Evolutionary conservation across 2,797 vertebrate species (phyloP).

Genomic region (Pangasius macronema): DNA sequence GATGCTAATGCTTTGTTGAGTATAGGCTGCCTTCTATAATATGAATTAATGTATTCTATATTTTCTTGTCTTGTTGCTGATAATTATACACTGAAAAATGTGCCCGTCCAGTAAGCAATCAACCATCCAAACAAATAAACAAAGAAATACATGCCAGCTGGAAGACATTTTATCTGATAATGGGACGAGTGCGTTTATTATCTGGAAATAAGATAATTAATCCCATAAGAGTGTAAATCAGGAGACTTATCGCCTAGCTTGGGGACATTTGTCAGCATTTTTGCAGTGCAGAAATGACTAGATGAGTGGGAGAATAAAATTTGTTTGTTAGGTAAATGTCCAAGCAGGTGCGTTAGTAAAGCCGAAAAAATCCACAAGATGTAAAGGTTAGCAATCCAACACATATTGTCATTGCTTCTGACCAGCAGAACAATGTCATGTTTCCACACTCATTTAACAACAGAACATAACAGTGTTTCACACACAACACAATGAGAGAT

Average conservation of each 20-base stretch:
- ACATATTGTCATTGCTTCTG: neutral
- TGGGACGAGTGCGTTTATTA: constrained; percentile 4
- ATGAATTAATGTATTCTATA: neutral
- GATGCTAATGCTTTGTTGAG: neutral
- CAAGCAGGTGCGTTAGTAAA: neutral
- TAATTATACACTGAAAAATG: constrained; percentile 9
- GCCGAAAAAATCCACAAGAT: neutral
- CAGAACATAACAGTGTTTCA: neutral
- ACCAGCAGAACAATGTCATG: neutral
- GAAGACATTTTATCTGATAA: constrained; percentile 29
- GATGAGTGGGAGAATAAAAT: neutral
- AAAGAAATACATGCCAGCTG: constrained; percentile 25
- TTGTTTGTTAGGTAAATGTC: neutral
- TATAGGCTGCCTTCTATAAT: neutral
- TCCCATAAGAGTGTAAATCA: constrained; percentile 5
- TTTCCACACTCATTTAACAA: neutral
- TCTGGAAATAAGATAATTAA: constrained; percentile 5
- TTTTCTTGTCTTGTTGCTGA: constrained; percentile 3
- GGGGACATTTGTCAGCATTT: constrained; percentile 5
- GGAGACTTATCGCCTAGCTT: neutral
- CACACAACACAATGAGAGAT: neutral
- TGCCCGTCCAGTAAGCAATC: neutral
- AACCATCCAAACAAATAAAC: constrained; percentile 11
- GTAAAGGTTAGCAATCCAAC: neutral
- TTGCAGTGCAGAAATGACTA: neutral